Percentiles rank a stretch among this genome's conserved stretches.
These are phyloP conservation scores for Eptesicus fuscus DNA, from an alignment of 2,113 vertebrate species.

Conservation along the genomic window DNA sequence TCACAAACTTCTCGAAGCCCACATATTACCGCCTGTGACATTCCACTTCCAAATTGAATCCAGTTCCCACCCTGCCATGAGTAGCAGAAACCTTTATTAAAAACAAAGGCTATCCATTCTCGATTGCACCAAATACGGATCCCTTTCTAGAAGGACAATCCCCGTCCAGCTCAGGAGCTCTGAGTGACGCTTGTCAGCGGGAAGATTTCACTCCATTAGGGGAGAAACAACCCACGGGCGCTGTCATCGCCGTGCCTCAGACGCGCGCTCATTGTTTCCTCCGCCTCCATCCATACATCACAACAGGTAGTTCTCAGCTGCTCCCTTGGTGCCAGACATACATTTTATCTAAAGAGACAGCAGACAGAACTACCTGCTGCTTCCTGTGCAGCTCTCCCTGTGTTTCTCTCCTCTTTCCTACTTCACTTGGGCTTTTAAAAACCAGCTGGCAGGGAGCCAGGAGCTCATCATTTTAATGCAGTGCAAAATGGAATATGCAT, in stretches of 20 bases:
- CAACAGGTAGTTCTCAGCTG: constrained; percentile 74
- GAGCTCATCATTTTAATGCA: constrained; percentile 92
- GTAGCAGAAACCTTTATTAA: constrained; percentile 59
- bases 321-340: constrained; percentile 64
- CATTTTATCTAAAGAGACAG: constrained; percentile 74
- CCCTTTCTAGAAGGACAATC: constrained; percentile 54
- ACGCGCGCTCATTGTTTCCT: background rate
- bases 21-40: background rate
- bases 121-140: constrained; percentile 56
- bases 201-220: constrained; percentile 24
- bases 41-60: constrained; percentile 34
- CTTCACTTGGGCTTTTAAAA: constrained; percentile 88
- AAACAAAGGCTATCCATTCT: constrained; percentile 24
- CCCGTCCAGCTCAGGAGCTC: background rate
- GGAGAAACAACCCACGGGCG: background rate
- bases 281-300: constrained; percentile 44
- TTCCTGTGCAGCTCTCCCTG: constrained; percentile 48
- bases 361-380: constrained; percentile 77
- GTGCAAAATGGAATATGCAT: constrained; percentile 94
- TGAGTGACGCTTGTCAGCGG: constrained; percentile 59
- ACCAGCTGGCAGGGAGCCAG: constrained; percentile 93
- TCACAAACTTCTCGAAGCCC: background rate
- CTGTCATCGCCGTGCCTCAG: background rate
- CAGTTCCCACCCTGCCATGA: background rate
- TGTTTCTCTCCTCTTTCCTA: constrained; percentile 81